Percentiles rank a stretch among this genome's conserved stretches.
phyloP scores from a whole-genome alignment of 2,888 invertebrate species.

The Leptodirus hochenwartii region DNA sequence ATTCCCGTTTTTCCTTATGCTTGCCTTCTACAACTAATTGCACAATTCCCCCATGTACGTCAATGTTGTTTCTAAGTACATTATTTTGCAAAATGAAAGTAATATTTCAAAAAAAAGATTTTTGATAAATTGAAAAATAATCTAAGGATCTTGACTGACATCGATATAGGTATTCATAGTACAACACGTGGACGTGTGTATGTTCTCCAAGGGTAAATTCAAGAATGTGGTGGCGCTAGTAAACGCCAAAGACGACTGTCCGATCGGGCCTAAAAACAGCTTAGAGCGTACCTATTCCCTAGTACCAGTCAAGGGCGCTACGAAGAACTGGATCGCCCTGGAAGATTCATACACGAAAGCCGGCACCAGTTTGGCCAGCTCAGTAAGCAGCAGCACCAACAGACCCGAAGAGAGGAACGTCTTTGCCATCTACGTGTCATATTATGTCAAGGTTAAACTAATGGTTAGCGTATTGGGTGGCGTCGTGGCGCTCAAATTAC shows the following conservation, averaged over 20 bases:
- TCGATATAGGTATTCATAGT: constrained; percentile 65
- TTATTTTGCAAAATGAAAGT: too few species aligned
- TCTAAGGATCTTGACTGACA: too few species aligned
- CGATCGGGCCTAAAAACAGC: constrained; percentile 39
- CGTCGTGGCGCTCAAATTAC: constrained; percentile 58
- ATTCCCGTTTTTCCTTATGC: too few species aligned
- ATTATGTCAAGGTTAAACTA: constrained; percentile 77
- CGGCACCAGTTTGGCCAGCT: constrained; percentile 36
- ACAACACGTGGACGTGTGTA: constrained; percentile 84
- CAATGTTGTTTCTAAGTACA: too few species aligned
- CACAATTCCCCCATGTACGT: too few species aligned
- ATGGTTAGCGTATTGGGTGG: constrained; percentile 67
- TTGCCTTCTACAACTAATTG: too few species aligned
- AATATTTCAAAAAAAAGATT: too few species aligned
- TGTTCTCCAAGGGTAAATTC: constrained; percentile 89
- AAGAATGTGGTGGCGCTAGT: constrained; percentile 71
- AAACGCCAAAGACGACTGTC: constrained; percentile 41
- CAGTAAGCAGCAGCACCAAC: constrained; percentile 26
- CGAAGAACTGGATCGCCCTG: constrained; percentile 83
- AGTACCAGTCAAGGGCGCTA: constrained; percentile 56
- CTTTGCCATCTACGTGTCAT: constrained; percentile 80
- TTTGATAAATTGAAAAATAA: too few species aligned
- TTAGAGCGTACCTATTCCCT: constrained; percentile 48
- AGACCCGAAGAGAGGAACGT: constrained; percentile 63
- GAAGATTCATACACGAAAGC: constrained; percentile 65